Percentiles rank a stretch among this genome's conserved stretches.
These are phyloP conservation scores for Megatriorchis doriae DNA, from an alignment of 2,113 vertebrate genomes.

Conservation along the genomic window DNA sequence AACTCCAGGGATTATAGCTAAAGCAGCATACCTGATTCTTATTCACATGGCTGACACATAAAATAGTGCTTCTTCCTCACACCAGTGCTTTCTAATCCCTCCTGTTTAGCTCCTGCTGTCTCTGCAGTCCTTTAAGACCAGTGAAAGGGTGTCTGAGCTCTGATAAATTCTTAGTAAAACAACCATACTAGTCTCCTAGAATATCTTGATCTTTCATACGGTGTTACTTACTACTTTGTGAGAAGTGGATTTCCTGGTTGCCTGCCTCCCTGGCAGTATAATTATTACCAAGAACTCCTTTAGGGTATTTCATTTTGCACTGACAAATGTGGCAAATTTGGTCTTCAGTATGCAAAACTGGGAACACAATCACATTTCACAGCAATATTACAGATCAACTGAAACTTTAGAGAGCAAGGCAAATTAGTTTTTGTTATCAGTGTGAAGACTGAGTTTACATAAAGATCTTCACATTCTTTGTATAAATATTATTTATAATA, in stretches of 20 bases:
- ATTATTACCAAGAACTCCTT: not conserved
- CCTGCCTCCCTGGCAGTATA: not conserved
- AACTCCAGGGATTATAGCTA: not conserved
- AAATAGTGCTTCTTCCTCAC: not conserved
- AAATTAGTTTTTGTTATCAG: not conserved
- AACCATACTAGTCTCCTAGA: not conserved
- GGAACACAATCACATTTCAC: not conserved
- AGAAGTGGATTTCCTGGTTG: not conserved
- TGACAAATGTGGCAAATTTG: not conserved
- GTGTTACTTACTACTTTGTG: not conserved
- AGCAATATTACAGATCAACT: not conserved
- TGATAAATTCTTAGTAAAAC: not conserved
- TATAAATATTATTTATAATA: not conserved
- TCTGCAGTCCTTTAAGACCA: not conserved
- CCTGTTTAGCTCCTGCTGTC: not conserved
- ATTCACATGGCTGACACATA: not conserved
- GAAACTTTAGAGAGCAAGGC: not conserved
- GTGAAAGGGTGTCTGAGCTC: not conserved
- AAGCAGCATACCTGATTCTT: not conserved
- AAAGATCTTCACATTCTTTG: not conserved
- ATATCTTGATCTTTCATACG: not conserved
- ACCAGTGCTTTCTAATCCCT: not conserved
- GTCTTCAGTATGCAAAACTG: not conserved
- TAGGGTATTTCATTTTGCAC: not conserved
- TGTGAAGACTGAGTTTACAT: not conserved